Conservation (phyloP, 2,888 invertebrate species). For the Aphidoletes aphidimyza region DNA sequence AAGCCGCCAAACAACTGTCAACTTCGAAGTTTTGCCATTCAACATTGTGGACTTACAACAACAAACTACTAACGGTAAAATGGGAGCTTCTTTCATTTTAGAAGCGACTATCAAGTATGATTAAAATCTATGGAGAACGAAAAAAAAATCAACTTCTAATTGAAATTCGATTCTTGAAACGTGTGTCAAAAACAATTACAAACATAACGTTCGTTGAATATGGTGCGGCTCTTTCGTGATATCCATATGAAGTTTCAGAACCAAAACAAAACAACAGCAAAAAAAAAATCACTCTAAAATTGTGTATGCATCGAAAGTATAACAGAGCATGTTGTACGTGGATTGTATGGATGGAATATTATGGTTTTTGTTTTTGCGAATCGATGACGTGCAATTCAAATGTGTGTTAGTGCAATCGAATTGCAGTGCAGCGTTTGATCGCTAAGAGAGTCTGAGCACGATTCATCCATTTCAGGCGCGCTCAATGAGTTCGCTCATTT, state of each 20-base stretch:
- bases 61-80: not conserved
- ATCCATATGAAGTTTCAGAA: slow-evolving; percentile 31
- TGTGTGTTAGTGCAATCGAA: slow-evolving; percentile 14
- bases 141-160: not conserved
- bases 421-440: not conserved
- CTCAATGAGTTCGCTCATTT: no score
- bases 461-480: slow-evolving; percentile 31
- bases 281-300: slow-evolving; percentile 1
- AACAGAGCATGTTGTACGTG: slow-evolving; percentile 37
- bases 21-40: no score
- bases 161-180: slow-evolving; percentile 46
- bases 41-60: not conserved
- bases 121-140: not conserved
- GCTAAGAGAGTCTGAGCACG: slow-evolving; percentile 35
- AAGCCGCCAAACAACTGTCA: no score
- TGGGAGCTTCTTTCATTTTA: not conserved
- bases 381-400: not conserved
- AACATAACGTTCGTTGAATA: not conserved
- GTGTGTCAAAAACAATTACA: slow-evolving; percentile 40
- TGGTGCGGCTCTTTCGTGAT: not conserved
- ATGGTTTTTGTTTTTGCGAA: not conserved
- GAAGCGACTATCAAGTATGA: not conserved
- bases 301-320: slow-evolving; percentile 43
- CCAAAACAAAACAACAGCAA: not conserved
- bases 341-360: not conserved